phyloP scores from a whole-genome alignment of 2,797 vertebrate genomes.

The Coregonus sp. region DNA sequence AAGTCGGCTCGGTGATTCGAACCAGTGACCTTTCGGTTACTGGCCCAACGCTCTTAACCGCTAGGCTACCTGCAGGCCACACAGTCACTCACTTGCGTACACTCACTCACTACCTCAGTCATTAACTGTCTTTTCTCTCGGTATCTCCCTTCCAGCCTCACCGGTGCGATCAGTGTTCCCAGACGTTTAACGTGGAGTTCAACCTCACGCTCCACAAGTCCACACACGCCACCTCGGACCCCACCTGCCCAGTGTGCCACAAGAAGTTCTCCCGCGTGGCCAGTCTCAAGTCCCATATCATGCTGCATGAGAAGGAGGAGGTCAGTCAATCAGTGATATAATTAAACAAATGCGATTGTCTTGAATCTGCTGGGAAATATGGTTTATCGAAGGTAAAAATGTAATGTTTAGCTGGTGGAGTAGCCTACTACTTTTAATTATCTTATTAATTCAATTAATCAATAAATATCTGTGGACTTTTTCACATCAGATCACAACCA shows the following conservation, averaged over 20 bases:
- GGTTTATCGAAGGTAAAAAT: too few relatives aligned
- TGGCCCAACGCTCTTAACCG: too few relatives aligned
- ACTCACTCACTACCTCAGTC: neutral
- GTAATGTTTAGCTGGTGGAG: too few relatives aligned
- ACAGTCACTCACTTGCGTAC: neutral
- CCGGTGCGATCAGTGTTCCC: conserved; percentile 92
- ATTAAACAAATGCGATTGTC: too few relatives aligned
- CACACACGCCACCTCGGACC: conserved; percentile 88
- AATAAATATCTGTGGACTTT: too few relatives aligned
- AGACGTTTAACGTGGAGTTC: conserved; percentile 97
- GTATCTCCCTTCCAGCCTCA: conserved; percentile 80
- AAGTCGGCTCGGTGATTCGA: too few relatives aligned
- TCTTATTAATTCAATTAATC: too few relatives aligned
- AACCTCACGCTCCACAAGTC: conserved; percentile 95
- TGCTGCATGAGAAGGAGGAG: conserved; percentile 98
- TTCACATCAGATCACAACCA: too few relatives aligned
- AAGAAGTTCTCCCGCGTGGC: conserved; percentile 96
- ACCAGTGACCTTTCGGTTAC: too few relatives aligned
- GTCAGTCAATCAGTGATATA: conserved; percentile 60
- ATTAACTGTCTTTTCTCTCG: neutral
- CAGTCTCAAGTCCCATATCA: conserved; percentile 96
- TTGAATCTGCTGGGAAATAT: too few relatives aligned
- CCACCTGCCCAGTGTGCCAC: conserved; percentile 91
- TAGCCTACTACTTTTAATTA: too few relatives aligned
- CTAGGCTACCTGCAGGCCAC: neutral